Percentiles rank a stretch among this genome's conserved stretches.
phyloP scores from a whole-genome alignment of 2,797 vertebrate genomes.

The Enteromius radiatus region DNA sequence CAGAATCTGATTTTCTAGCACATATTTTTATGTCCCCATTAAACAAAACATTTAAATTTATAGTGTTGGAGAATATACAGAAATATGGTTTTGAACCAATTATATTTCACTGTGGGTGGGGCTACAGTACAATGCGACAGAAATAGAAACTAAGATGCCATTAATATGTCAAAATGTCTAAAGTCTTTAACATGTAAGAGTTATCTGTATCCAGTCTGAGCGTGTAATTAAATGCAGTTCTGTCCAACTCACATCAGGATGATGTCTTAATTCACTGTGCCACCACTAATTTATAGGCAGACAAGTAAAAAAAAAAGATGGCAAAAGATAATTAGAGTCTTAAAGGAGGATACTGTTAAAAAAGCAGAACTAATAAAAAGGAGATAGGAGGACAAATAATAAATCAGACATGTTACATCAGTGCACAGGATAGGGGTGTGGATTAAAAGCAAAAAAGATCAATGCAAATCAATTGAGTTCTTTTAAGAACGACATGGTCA shows the following conservation, averaged over 20 bases:
- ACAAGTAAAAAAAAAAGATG: neutral
- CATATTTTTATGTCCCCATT: neutral
- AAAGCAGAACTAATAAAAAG: neutral
- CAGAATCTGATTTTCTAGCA: neutral
- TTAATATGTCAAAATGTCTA: constrained; percentile 3
- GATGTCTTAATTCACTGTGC: neutral
- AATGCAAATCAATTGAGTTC: constrained; percentile 25
- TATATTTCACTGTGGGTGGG: neutral
- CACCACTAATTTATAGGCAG: neutral
- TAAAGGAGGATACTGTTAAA: neutral
- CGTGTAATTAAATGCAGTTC: constrained; percentile 39
- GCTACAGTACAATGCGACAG: neutral
- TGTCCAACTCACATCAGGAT: constrained; percentile 27
- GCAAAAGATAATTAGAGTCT: neutral
- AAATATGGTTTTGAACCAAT: neutral
- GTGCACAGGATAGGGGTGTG: neutral
- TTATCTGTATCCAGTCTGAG: constrained; percentile 14
- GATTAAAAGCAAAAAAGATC: constrained; percentile 5
- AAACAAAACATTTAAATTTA: neutral
- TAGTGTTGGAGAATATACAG: neutral
- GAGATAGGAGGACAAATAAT: neutral
- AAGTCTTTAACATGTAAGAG: neutral
- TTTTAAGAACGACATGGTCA: neutral
- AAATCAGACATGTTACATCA: constrained; percentile 3
- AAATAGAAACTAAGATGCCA: neutral